A percentile compares a stretch with the other conserved stretches of the same genome.
These are phyloP conservation scores for Ceramica pisi DNA, from an alignment of 2,888 invertebrate genomes.

Conservation along the genomic window DNA sequence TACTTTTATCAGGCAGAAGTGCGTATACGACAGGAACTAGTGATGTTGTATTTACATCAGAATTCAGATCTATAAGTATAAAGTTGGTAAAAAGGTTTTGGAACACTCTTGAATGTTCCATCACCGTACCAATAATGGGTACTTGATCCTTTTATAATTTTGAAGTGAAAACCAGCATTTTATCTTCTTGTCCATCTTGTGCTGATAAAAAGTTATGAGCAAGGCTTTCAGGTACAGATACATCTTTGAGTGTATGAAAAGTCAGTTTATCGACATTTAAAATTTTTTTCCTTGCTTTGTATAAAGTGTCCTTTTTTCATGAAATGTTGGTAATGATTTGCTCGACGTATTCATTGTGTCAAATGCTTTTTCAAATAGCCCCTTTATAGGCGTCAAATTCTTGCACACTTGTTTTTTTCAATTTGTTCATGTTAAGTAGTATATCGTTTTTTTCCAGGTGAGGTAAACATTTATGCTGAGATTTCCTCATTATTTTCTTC, in stretches of 20 bases:
- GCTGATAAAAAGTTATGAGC: conserved; percentile 17
- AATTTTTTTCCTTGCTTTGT: conserved; percentile 7
- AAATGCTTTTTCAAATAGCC: background rate
- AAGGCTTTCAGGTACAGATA: conserved; percentile 24
- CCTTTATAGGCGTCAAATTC: conserved; percentile 24
- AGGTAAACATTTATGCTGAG: conserved; percentile 22
- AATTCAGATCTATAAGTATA: conserved; percentile 35
- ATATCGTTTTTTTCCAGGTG: conserved; percentile 23
- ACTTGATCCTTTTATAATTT: conserved; percentile 37
- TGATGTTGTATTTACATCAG: conserved; percentile 35
- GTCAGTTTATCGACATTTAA: conserved; percentile 24
- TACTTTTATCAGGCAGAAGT: conserved; percentile 29
- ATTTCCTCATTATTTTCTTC: conserved; percentile 22
- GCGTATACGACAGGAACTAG: conserved; percentile 35
- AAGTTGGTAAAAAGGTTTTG: conserved; percentile 42
- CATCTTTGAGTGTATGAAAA: conserved; percentile 29
- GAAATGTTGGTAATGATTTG: conserved; percentile 25
- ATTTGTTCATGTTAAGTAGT: conserved; percentile 27
- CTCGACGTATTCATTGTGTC: conserved; percentile 20
- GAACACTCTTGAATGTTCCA: conserved; percentile 35
- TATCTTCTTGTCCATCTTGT: conserved; percentile 35
- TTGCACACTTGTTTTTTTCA: conserved; percentile 29
- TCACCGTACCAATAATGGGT: conserved; percentile 31
- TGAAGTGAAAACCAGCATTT: conserved; percentile 28
- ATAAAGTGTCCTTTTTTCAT: conserved; percentile 25